A percentile compares a stretch with the other conserved stretches of the same genome.
These are phyloP conservation scores for Cynopterus brachyotis DNA, from an alignment of 2,113 vertebrate species.

Conservation along the genomic window DNA sequence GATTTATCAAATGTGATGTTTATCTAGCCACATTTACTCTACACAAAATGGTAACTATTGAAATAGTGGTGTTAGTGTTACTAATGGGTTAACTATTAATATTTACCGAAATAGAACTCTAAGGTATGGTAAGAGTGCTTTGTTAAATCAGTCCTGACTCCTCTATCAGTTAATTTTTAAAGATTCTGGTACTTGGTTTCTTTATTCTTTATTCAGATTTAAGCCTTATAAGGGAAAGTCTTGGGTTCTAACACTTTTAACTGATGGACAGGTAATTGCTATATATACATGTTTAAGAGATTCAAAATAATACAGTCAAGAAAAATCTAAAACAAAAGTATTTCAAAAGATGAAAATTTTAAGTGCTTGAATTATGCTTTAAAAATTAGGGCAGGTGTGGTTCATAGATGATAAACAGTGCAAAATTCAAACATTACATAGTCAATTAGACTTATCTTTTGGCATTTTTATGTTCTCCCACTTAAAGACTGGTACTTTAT, in stretches of 20 bases:
- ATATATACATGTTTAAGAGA: constrained; percentile 59
- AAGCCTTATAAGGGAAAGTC: constrained; percentile 75
- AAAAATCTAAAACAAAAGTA: constrained; percentile 42
- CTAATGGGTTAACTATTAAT: constrained; percentile 70
- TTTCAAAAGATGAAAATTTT: not conserved
- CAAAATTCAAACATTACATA: constrained; percentile 66
- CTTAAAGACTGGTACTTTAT: constrained; percentile 75
- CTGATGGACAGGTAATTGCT: constrained; percentile 38
- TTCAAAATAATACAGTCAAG: constrained; percentile 70
- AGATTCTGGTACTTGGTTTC: constrained; percentile 64
- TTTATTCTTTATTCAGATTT: constrained; percentile 65
- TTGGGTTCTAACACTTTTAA: constrained; percentile 64
- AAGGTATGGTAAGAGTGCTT: constrained; percentile 64
- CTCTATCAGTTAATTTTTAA: constrained; percentile 60
- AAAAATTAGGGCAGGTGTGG: constrained; percentile 68
- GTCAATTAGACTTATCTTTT: constrained; percentile 60
- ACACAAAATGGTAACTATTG: constrained; percentile 75
- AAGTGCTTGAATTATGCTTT: constrained; percentile 70
- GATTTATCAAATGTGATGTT: constrained; percentile 79
- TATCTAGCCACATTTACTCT: constrained; percentile 82
- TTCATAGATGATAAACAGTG: not conserved
- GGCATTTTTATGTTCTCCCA: constrained; percentile 76
- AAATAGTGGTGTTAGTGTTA: constrained; percentile 77
- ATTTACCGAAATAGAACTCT: constrained; percentile 33
- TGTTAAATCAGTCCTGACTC: constrained; percentile 70